These are phyloP conservation scores for Lagorchestes hirsutus DNA, from an alignment of 2,797 vertebrate genomes.

Conservation along the genomic window DNA sequence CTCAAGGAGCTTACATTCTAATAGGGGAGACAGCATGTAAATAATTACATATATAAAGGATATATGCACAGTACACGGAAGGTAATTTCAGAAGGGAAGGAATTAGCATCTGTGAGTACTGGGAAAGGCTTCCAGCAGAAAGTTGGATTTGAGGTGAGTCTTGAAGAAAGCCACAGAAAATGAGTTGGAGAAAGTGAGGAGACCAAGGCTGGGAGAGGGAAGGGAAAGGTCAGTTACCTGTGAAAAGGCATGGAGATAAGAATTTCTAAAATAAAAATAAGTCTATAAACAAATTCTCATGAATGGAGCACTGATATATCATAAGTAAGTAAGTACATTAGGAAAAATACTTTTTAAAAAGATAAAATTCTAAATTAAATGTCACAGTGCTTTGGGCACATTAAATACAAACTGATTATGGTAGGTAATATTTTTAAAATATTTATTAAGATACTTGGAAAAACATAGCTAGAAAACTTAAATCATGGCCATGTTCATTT, in stretches of 20 bases:
- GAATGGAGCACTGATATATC: slow-evolving; percentile 16
- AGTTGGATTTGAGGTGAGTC: too few species aligned
- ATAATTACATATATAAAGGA: too few species aligned
- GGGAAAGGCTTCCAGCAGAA: too few species aligned
- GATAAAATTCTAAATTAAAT: slow-evolving; percentile 52
- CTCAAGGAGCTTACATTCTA: too few species aligned
- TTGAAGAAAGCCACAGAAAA: too few species aligned
- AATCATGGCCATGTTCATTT: slow-evolving; percentile 12
- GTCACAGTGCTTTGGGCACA: slow-evolving; percentile 10
- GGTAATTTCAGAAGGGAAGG: too few species aligned
- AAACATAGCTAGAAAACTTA: slow-evolving; percentile 21
- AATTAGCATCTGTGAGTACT: too few species aligned
- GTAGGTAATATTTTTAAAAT: slow-evolving; percentile 39
- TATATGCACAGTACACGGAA: too few species aligned
- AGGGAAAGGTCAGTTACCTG: background rate
- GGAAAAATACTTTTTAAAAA: slow-evolving; percentile 41
- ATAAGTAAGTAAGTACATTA: slow-evolving; percentile 10
- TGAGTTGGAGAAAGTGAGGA: too few species aligned
- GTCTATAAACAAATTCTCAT: slow-evolving; percentile 40
- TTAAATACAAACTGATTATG: slow-evolving; percentile 14
- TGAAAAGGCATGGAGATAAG: background rate
- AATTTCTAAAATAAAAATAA: slow-evolving; percentile 23
- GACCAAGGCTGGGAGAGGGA: too few species aligned
- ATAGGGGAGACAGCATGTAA: too few species aligned
- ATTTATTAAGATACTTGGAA: background rate